Conservation (phyloP, 2,888 invertebrate species). For the Synanthedon formicaeformis region DNA sequence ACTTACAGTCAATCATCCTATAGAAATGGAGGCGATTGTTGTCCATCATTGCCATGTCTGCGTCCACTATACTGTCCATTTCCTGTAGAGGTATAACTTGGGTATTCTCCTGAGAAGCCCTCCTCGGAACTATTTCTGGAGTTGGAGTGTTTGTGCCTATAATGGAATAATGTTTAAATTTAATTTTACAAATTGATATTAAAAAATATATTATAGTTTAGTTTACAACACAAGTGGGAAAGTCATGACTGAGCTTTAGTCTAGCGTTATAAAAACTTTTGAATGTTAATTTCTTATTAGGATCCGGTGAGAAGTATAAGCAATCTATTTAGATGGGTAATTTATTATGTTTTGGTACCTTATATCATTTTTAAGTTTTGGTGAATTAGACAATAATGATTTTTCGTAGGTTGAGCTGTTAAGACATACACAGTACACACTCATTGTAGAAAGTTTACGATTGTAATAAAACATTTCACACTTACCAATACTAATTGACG, state of each 20-base stretch:
- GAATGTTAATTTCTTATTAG: too few relatives aligned
- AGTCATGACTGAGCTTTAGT: too few relatives aligned
- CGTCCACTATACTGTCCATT: conserved; percentile 64
- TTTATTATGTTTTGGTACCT: too few relatives aligned
- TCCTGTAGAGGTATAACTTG: conserved; percentile 53
- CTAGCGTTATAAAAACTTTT: too few relatives aligned
- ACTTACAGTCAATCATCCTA: conserved; percentile 50
- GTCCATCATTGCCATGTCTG: conserved; percentile 58
- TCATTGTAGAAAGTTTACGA: too few relatives aligned
- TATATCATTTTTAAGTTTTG: too few relatives aligned
- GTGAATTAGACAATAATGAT: too few relatives aligned
- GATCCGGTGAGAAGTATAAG: too few relatives aligned
- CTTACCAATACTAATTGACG: conserved; percentile 24
- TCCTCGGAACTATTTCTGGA: conserved; percentile 5
- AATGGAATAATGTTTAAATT: background rate
- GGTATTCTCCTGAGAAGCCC: conserved; percentile 18
- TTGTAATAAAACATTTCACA: background rate
- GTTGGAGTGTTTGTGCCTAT: background rate
- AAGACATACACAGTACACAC: too few relatives aligned
- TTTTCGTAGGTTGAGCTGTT: too few relatives aligned
- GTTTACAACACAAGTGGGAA: too few relatives aligned
- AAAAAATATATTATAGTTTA: background rate
- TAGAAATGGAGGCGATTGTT: conserved; percentile 59
- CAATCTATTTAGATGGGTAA: too few relatives aligned
- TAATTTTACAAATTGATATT: background rate